phyloP scores from a whole-genome alignment of 2,888 invertebrate species.

The Trachelus tabidus region DNA sequence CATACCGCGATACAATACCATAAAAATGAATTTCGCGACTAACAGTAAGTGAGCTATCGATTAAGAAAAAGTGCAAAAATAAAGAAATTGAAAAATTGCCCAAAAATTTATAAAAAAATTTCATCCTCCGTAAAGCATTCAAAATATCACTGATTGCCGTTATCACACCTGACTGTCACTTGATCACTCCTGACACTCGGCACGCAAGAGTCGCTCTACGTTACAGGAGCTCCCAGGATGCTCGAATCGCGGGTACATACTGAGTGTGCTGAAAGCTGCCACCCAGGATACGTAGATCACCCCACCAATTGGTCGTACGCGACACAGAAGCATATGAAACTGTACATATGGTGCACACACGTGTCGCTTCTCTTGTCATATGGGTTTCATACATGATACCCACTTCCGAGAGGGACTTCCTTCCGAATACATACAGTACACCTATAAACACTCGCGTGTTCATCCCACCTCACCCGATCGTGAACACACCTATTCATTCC shows the following conservation, averaged over 20 bases:
- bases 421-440: slow-evolving; percentile 50
- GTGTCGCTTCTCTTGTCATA: background rate
- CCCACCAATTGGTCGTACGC: background rate
- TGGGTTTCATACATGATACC: slow-evolving; percentile 18
- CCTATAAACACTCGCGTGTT: background rate
- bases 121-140: background rate
- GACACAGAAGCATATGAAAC: background rate
- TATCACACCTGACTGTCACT: slow-evolving; percentile 2
- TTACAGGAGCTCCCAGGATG: slow-evolving; percentile 17
- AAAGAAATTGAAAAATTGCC: background rate
- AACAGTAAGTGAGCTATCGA: background rate
- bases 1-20: background rate
- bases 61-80: background rate
- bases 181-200: background rate
- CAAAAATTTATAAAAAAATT: background rate
- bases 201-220: background rate
- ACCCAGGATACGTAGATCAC: slow-evolving; percentile 19
- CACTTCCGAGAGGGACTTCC: slow-evolving; percentile 61
- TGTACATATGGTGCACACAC: background rate
- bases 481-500: slow-evolving; percentile 5
- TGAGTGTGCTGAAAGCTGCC: slow-evolving; percentile 40
- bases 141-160: background rate
- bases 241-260: slow-evolving; percentile 46
- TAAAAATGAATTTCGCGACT: background rate
- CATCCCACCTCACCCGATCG: slow-evolving; percentile 9